A percentile compares a stretch with the other conserved stretches of the same genome.
phyloP scores from a whole-genome alignment of 92 coral and sea anemone genomes.

The Bergia sp. region DNA sequence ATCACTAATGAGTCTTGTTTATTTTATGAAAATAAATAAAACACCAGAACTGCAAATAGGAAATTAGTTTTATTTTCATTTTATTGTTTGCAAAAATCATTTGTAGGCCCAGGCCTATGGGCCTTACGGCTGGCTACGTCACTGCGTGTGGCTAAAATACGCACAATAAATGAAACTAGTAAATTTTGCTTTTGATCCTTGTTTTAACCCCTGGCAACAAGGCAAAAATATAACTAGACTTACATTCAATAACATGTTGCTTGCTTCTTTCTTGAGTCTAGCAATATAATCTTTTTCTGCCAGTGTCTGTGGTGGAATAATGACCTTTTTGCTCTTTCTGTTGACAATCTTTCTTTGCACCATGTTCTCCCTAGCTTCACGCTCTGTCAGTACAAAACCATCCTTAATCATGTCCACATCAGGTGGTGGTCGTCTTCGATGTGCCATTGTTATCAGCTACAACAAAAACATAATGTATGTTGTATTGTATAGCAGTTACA shows the following conservation, averaged over 20 bases:
- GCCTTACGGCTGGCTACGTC: too few relatives aligned
- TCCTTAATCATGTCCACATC: conserved; percentile 89
- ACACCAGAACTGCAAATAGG: too few relatives aligned
- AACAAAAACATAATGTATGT: conserved; percentile 14
- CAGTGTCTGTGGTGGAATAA: conserved; percentile 62
- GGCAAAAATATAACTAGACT: not conserved
- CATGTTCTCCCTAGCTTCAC: conserved; percentile 83
- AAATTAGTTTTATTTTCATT: too few relatives aligned
- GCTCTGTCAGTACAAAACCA: conserved; percentile 89
- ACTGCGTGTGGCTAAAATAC: too few relatives aligned
- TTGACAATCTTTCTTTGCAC: conserved; percentile 79
- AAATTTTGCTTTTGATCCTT: too few relatives aligned
- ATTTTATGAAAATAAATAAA: too few relatives aligned
- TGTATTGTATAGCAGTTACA: not conserved
- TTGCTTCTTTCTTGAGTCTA: conserved; percentile 72
- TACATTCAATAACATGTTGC: conserved; percentile 82
- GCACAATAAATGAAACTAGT: too few relatives aligned
- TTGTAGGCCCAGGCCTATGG: too few relatives aligned
- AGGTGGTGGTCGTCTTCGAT: conserved; percentile 89
- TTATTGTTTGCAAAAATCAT: too few relatives aligned
- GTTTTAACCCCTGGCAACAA: too few relatives aligned
- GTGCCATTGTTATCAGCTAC: conserved; percentile 82
- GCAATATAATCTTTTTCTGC: conserved; percentile 82
- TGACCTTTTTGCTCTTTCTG: conserved; percentile 84
- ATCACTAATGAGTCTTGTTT: too few relatives aligned